Conservation (phyloP, 2,888 invertebrate genomes). For the Phalera bucephala region DNA sequence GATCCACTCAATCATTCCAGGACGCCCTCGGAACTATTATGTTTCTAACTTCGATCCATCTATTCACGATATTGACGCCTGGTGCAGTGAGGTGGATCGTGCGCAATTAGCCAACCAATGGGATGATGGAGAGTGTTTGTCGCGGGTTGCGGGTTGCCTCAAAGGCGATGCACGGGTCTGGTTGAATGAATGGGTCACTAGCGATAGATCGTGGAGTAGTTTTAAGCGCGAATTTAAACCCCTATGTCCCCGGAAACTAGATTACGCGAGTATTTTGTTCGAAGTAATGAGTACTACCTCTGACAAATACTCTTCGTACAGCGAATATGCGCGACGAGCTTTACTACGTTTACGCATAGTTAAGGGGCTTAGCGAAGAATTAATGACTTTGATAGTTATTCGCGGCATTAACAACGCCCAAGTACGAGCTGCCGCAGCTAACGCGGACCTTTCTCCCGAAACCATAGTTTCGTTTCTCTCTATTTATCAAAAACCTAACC, state of each 20-base stretch:
- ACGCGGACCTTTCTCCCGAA: conserved; percentile 23
- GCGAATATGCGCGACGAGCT: conserved; percentile 32
- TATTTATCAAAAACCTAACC: conserved; percentile 21
- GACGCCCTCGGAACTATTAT: background rate
- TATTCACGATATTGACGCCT: conserved; percentile 22
- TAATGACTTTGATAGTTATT: conserved; percentile 10
- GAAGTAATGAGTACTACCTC: conserved; percentile 15
- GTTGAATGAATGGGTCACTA: conserved; percentile 28
- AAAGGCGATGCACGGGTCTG: conserved; percentile 16
- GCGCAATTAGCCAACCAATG: conserved; percentile 17
- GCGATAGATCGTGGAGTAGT: conserved; percentile 18
- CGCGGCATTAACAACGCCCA: conserved; percentile 13
- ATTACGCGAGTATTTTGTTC: conserved; percentile 9
- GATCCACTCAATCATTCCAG: no score
- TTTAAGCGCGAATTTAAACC: conserved; percentile 9
- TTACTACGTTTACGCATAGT: conserved; percentile 27
- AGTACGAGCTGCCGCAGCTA: conserved; percentile 26
- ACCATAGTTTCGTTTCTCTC: conserved; percentile 26
- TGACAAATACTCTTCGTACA: conserved; percentile 24
- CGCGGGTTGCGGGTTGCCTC: conserved; percentile 13
- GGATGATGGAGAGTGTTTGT: conserved; percentile 7
- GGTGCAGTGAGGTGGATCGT: conserved; percentile 29
- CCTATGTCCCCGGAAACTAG: conserved; percentile 8
- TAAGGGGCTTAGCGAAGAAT: conserved; percentile 26
- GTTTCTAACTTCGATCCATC: conserved; percentile 26